A percentile compares a stretch with the other conserved stretches of the same genome.
Evolutionary conservation across 2,113 vertebrate genomes (phyloP).

Genomic region (Nothobranchius kuhntae): DNA sequence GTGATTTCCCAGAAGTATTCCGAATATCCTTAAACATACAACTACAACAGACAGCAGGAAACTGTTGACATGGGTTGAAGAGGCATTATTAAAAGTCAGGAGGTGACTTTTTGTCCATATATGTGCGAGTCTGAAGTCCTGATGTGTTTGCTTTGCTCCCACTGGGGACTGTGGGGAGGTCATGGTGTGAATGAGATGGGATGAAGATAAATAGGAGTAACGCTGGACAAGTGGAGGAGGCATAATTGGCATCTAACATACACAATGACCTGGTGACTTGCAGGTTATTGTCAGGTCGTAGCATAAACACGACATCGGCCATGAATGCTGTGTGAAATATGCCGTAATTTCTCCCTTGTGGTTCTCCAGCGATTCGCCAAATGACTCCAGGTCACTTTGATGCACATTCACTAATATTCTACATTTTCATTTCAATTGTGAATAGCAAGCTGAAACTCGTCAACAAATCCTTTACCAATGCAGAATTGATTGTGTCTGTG

Average conservation of each 20-base stretch:
- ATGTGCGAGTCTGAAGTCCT: conserved; percentile 28
- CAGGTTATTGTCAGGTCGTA: conserved; percentile 56
- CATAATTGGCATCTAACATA: conserved; percentile 80
- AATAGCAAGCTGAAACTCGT: no score
- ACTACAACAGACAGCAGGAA: conserved; percentile 45
- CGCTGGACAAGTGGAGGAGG: conserved; percentile 62
- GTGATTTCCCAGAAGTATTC: conserved; percentile 52
- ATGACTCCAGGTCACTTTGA: not conserved
- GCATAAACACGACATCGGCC: conserved; percentile 19
- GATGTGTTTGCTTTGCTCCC: conserved; percentile 55
- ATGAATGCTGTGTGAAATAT: conserved; percentile 13
- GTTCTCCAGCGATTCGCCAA: no score
- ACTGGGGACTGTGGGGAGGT: conserved; percentile 62
- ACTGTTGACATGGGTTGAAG: conserved; percentile 55
- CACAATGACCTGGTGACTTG: conserved; percentile 69
- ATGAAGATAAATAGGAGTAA: conserved; percentile 81
- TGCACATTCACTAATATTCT: not conserved
- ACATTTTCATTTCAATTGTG: not conserved
- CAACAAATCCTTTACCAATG: no score
- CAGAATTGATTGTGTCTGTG: no score
- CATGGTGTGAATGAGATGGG: conserved; percentile 64
- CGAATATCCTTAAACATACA: conserved; percentile 40
- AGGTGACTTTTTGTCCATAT: conserved; percentile 31
- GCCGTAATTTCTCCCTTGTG: conserved; percentile 15
- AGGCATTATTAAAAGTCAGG: conserved; percentile 61